These are phyloP conservation scores for Schizothorax lantsangensis DNA, from an alignment of 2,797 vertebrate species.

Conservation along the genomic window DNA sequence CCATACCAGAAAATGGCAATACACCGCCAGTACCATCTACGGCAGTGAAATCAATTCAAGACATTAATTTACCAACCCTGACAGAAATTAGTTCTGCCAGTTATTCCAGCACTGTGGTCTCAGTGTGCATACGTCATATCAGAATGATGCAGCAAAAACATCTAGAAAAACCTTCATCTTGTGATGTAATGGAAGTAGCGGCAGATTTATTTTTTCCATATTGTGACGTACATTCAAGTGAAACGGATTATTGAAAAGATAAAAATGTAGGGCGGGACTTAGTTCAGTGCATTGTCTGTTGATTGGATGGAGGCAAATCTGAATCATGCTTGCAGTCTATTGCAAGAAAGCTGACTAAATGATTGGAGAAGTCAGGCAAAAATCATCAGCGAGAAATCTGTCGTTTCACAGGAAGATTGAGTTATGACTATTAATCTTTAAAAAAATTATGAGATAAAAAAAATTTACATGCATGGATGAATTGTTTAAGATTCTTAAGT, in stretches of 20 bases:
- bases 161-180: background rate
- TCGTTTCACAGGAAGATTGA: background rate
- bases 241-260: background rate
- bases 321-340: background rate
- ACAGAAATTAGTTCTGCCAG: background rate
- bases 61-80: background rate
- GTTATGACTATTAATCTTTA: background rate
- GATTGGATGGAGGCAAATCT: background rate
- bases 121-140: background rate
- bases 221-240: background rate
- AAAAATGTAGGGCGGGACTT: background rate
- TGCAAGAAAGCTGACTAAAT: background rate
- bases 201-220: background rate
- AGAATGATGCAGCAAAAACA: conserved; percentile 28
- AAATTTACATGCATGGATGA: background rate
- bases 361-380: background rate
- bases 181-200: background rate
- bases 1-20: background rate
- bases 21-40: background rate
- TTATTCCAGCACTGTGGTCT: conserved; percentile 10
- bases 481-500: background rate
- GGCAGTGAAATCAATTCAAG: background rate
- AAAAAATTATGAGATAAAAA: background rate
- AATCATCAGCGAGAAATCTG: background rate
- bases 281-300: background rate